phyloP scores from a whole-genome alignment of 2,888 invertebrate genomes.

The Electrophaes corylata region DNA sequence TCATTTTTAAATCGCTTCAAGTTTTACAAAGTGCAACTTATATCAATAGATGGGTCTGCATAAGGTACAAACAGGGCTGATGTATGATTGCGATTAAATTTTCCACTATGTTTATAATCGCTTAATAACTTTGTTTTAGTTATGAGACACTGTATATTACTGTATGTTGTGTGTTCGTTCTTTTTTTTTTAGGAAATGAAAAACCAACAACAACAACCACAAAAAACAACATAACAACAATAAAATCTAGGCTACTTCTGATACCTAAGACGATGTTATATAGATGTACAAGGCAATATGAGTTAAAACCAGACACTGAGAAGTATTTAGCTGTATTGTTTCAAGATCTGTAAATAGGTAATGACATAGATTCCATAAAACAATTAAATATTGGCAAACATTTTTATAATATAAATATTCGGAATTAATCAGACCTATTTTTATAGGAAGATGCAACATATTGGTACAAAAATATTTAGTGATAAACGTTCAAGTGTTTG shows the following conservation, averaged over 20 bases:
- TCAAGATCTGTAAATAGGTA: background rate
- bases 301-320: too few species aligned
- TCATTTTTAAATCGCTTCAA: background rate
- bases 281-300: too few species aligned
- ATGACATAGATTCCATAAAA: background rate
- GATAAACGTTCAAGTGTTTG: constrained; percentile 27
- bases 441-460: constrained; percentile 45
- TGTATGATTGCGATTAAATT: background rate
- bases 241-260: too few species aligned
- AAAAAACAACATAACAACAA: too few species aligned
- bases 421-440: constrained; percentile 22
- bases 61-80: background rate
- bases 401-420: background rate
- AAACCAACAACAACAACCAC: too few species aligned
- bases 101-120: too few species aligned
- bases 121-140: too few species aligned
- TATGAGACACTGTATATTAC: background rate
- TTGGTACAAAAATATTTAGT: constrained; percentile 59
- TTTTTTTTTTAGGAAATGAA: background rate
- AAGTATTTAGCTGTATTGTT: background rate
- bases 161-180: too few species aligned
- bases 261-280: too few species aligned
- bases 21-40: background rate
- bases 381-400: background rate
- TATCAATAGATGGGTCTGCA: background rate